Percentiles rank a stretch among this genome's conserved stretches.
These are phyloP conservation scores for Trachops cirrhosus DNA, from an alignment of 2,797 vertebrate genomes.

Conservation along the genomic window DNA sequence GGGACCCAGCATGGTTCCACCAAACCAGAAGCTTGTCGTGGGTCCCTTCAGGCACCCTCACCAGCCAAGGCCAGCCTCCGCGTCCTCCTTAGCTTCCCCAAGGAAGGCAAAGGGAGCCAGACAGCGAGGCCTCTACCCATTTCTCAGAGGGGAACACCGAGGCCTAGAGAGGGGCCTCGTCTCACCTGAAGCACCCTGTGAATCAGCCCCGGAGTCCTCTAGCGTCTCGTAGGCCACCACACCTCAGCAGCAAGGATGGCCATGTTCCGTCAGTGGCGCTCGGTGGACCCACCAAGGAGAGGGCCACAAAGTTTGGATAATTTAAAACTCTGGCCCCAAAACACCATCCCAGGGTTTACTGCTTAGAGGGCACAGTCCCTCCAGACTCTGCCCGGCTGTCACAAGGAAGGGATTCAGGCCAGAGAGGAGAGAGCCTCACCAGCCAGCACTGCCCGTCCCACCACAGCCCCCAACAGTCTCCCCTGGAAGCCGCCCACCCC, in stretches of 20 bases:
- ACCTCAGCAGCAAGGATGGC: neutral
- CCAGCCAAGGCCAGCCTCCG: neutral
- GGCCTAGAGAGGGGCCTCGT: neutral
- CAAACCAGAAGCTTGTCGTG: neutral
- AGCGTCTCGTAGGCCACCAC: accelerated
- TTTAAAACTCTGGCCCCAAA: neutral
- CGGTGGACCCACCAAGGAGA: neutral
- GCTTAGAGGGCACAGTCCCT: neutral
- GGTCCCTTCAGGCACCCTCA: neutral
- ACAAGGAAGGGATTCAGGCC: neutral
- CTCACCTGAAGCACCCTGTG: accelerated
- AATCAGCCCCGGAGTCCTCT: neutral
- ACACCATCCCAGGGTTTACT: neutral
- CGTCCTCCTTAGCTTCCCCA: neutral
- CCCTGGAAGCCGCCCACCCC: accelerated
- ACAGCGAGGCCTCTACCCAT: neutral
- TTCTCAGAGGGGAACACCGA: neutral
- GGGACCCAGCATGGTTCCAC: neutral
- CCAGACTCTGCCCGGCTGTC: neutral
- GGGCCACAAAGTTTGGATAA: neutral
- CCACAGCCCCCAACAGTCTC: accelerated
- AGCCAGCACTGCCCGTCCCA: neutral
- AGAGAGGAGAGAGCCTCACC: neutral
- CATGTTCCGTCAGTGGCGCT: accelerated
- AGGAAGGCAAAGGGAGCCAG: neutral